Evolutionary conservation across 2,888 invertebrate species (phyloP).

Genomic region (Andrena bicolor): DNA sequence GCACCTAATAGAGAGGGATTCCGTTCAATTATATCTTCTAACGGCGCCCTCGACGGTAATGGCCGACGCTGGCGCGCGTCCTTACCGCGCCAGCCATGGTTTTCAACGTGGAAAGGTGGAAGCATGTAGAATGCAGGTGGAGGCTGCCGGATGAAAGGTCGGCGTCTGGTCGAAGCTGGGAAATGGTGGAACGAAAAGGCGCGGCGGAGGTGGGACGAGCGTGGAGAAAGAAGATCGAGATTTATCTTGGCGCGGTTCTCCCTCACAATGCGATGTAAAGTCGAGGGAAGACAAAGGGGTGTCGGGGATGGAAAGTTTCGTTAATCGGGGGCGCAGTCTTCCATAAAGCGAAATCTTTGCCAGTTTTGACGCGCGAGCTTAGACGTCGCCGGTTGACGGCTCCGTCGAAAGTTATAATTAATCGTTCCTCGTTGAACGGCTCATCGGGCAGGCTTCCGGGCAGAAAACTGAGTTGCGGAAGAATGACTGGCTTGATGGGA

Average conservation of each 20-base stretch:
- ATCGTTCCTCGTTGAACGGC: constrained; percentile 28
- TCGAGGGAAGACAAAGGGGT: constrained; percentile 15
- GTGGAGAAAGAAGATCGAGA: constrained; percentile 28
- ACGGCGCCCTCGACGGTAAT: constrained; percentile 74
- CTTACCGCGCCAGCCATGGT: constrained; percentile 52
- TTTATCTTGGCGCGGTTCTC: constrained; percentile 44
- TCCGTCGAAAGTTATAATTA: constrained; percentile 36
- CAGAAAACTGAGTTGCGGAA: constrained; percentile 23
- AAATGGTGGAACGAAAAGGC: constrained; percentile 13
- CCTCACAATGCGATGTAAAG: constrained; percentile 28
- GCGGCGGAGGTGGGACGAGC: background rate
- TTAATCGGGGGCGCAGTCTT: background rate
- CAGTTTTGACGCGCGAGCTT: background rate
- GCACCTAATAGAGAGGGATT: constrained; percentile 79
- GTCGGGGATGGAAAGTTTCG: constrained; percentile 16
- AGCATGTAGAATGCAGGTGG: constrained; percentile 9
- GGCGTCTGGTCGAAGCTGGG: constrained; percentile 16
- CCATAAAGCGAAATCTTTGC: background rate
- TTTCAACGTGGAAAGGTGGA: constrained; percentile 42
- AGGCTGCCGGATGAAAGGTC: background rate
- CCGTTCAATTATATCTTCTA: constrained; percentile 81
- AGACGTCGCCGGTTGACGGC: constrained; percentile 16
- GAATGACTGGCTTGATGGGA: constrained; percentile 5
- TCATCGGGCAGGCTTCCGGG: constrained; percentile 12
- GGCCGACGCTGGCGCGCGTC: constrained; percentile 51